Base-by-base conservation (phyloP, 2,888 invertebrate species). In the Drosophila nr. fundita region DNA sequence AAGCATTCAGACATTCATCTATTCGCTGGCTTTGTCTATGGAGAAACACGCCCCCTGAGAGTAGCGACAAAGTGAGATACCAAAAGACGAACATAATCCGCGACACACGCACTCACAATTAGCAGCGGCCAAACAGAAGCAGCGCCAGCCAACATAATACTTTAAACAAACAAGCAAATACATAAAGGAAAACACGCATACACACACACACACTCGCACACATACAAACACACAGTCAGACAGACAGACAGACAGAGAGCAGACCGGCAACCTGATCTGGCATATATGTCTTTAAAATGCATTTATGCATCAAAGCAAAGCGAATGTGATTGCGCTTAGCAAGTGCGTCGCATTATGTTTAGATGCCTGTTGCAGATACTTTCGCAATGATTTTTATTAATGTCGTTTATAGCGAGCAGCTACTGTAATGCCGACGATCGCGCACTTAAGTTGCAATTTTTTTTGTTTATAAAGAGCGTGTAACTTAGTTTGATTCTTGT, bases 371-470 rank as follows among this genome's bases (percentile, higher is more conserved):
- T 87, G 76, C 45, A 71, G 90, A 90, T 88, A 87, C 80, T 83
- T 83, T 89, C 81, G 89, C 90, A 90, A 90, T 89, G 88, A 89
- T 89, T 91, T 45, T 91, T 91, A 91, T 91, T 91, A 90, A 86
- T 90, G 87, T 90, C 83, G 82, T 81, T 86, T 87, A 87, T 90
- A 85, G 82, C 73, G 82, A 87, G 89, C 54, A 57, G 40, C 64
- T 67, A 63, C 67, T 69, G 57, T 30, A 30, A 2, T 21, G 21
- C 11, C n/a, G 30, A 24, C 24, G 21, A 24, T 24, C 21, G 45
- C 15, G 8, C 21, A 24, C 45, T 24, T 24, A 45, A 45, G 21
- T 21, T 24, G 21, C 2, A 24, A 2, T 21, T 13, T 24, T 21
- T 45, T 24, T 15, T 32, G 6, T 6, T 0, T 29, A 21, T 21